Base-by-base conservation (phyloP, 2,797 vertebrate genomes). In the Diglossa cyanea region DNA sequence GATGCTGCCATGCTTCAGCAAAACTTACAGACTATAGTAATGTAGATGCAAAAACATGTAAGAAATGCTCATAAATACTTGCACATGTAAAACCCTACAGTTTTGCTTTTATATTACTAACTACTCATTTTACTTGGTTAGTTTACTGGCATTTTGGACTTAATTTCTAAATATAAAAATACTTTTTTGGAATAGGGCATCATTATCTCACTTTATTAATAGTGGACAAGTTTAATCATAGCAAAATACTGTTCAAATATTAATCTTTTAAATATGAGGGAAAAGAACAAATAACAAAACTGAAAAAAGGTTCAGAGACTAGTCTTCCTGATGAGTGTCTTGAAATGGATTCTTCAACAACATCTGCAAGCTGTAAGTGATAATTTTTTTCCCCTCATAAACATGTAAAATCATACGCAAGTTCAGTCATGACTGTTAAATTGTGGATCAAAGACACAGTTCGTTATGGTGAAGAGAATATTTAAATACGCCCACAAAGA, bases 371-470 rank as follows among this genome's bases (percentile, higher is more conserved):
- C 30, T 90, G 44, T 80, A 88, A 93, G n/a, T 63, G 33, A 35
- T 55, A 8, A 1, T 51, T 70, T 83, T 77, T 91, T 71, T 13
- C 42, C 60, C 40, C 55, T 84, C 70, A 81, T 86, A 81, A 94
- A 75, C 73, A 86, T 33, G 40, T 78, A 68, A 95, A 92, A 73
- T 75, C 44, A 53, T 65, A 47, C 30, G 42, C 95, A 90, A 94
- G 86, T 90, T 93, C 88, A 90, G 86, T 90, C 88, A 92, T 60
- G 92, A 85, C 15, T 86, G 23, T 61, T 93, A 90, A 89, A 68
- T 39, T 76, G 54, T 84, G 60, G 73, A 73, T 93, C 90, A 94
- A 92, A 94, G 67, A 42, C 83, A 65, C 9, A n/a, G 66, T 45
- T 88, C 3, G 0, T 75, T 94, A 55, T 37, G 77, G 53, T 45